These are phyloP conservation scores for Potamilus streckersoni DNA, from an alignment of 1,140 invertebrate species.

Conservation along the genomic window DNA sequence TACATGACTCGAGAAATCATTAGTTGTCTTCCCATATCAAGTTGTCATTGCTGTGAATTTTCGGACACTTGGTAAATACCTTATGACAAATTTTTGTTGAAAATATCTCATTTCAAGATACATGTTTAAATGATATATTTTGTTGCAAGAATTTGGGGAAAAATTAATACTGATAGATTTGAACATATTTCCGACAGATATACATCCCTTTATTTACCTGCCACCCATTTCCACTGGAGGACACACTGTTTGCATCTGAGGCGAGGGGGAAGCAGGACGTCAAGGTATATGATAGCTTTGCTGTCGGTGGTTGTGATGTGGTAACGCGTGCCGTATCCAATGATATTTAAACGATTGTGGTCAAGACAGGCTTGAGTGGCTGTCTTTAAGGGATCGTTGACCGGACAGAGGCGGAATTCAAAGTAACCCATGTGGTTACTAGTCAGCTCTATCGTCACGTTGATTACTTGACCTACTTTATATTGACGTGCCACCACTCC, in stretches of 20 bases:
- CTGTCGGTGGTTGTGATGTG: constrained; percentile 23
- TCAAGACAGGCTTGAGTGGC: constrained; percentile 74
- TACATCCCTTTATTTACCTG: constrained; percentile 38
- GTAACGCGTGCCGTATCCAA: constrained; percentile 37
- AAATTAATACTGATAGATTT: too few relatives aligned
- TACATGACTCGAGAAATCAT: too few relatives aligned
- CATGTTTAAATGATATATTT: too few relatives aligned
- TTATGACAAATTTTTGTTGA: too few relatives aligned
- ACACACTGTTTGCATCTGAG: constrained; percentile 54
- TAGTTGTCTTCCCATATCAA: too few relatives aligned
- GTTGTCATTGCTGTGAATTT: too few relatives aligned
- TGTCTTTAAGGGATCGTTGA: constrained; percentile 39
- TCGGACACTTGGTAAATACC: too few relatives aligned
- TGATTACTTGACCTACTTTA: constrained; percentile 34
- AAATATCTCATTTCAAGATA: too few relatives aligned
- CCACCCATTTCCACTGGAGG: constrained; percentile 57
- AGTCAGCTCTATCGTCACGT: constrained; percentile 79
- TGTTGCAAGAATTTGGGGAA: too few relatives aligned
- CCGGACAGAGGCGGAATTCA: constrained; percentile 48
- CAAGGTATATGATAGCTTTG: constrained; percentile 29
- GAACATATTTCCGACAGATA: too few relatives aligned
- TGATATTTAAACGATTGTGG: constrained; percentile 64
- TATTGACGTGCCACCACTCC: constrained; percentile 28
- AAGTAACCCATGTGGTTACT: constrained; percentile 86
- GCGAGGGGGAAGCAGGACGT: constrained; percentile 41